phyloP scores from a whole-genome alignment of 1,140 invertebrate genomes.

The Cotesia glomerata region DNA sequence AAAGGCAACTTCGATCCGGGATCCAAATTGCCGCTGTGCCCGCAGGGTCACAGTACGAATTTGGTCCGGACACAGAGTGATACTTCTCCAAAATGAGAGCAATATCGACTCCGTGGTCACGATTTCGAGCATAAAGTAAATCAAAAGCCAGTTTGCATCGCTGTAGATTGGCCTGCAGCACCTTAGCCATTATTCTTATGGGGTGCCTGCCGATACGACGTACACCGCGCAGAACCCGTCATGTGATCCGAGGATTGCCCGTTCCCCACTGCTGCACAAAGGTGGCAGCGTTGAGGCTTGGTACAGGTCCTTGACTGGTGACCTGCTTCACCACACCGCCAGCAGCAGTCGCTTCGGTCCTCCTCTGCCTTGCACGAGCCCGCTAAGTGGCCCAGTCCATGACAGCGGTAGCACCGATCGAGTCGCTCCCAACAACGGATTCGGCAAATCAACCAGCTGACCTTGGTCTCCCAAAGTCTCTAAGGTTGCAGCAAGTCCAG shows the following conservation, averaged over 20 bases:
- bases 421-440: background rate
- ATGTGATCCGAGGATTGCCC: background rate
- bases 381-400: no score
- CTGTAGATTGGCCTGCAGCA: background rate
- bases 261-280: background rate
- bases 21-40: background rate
- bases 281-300: background rate
- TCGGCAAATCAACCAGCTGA: background rate
- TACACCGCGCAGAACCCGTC: background rate
- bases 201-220: no score
- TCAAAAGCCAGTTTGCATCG: background rate
- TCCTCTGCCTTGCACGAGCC: no score
- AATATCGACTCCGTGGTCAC: background rate
- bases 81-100: background rate
- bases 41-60: background rate
- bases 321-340: background rate
- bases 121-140: background rate
- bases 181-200: background rate
- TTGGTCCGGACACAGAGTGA: background rate
- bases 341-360: background rate
- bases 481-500: no score
- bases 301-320: background rate
- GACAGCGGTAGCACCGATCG: no score
- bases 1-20: background rate
- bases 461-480: background rate